Evolutionary conservation across 92 coral and sea anemone species (phyloP).

Genomic region (Muricea muricata): DNA sequence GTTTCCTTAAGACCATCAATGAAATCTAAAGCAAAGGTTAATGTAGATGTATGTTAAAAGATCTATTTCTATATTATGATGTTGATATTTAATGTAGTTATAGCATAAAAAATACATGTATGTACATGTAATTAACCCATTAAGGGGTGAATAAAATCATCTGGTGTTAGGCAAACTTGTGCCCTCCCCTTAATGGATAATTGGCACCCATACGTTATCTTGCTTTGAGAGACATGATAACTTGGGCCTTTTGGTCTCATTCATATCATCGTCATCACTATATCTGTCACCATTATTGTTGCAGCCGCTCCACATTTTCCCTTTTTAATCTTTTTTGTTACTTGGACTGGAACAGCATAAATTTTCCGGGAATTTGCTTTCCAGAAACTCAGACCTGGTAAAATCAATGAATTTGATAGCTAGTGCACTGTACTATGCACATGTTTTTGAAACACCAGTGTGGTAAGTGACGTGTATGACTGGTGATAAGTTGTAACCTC

Average conservation of each 20-base stretch:
- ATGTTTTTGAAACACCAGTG: neutral
- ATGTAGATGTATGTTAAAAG: neutral
- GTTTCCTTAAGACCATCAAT: neutral
- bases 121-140: too few relatives aligned
- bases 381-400: conserved; percentile 49
- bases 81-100: too few relatives aligned
- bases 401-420: neutral
- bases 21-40: neutral
- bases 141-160: too few relatives aligned
- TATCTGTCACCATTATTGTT: neutral
- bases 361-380: conserved; percentile 39
- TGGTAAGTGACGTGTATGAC: neutral
- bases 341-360: conserved; percentile 39
- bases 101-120: neutral
- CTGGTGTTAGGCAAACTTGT: too few relatives aligned
- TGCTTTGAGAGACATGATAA: conserved; percentile 22
- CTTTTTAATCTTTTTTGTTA: conserved; percentile 20
- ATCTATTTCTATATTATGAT: too few relatives aligned
- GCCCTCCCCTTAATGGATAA: too few relatives aligned
- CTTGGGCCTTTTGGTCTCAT: neutral
- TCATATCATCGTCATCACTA: conserved; percentile 25
- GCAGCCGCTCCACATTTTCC: neutral
- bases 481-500: too few relatives aligned
- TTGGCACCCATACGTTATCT: too few relatives aligned
- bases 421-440: neutral